These are phyloP conservation scores for Psylliodes chrysocephalus DNA, from an alignment of 2,888 invertebrate genomes.

Conservation along the genomic window DNA sequence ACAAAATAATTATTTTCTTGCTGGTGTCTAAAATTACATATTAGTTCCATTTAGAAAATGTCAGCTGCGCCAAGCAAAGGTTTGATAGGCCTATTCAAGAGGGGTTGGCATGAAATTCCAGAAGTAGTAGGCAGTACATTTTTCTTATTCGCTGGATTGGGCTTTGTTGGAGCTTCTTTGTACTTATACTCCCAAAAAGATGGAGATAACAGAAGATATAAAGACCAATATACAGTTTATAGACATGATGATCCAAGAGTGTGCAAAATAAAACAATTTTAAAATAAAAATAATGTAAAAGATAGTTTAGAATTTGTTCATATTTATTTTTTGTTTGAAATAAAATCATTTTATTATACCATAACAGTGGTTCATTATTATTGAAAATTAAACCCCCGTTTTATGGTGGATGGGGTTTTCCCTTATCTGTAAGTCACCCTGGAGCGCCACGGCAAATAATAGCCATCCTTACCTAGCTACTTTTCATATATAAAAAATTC, in stretches of 20 bases:
- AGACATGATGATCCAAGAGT: slow-evolving; percentile 74
- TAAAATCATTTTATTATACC: too few relatives aligned
- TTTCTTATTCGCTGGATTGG: slow-evolving; percentile 69
- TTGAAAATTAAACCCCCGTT: too few relatives aligned
- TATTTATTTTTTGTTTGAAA: too few relatives aligned
- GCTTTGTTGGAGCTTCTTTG: slow-evolving; percentile 66
- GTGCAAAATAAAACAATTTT: slow-evolving; percentile 61
- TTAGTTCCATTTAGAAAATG: slow-evolving; percentile 21
- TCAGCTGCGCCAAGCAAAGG: slow-evolving; percentile 47
- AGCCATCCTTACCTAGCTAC: too few relatives aligned
- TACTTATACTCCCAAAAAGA: slow-evolving; percentile 62
- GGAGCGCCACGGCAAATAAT: too few relatives aligned
- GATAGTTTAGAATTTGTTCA: neutral
- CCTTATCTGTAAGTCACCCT: too few relatives aligned
- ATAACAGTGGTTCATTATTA: too few relatives aligned
- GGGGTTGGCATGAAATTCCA: slow-evolving; percentile 76
- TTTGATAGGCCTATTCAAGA: slow-evolving; percentile 60
- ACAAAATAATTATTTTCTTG: too few relatives aligned
- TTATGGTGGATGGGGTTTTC: too few relatives aligned
- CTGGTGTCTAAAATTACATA: neutral
- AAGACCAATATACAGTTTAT: slow-evolving; percentile 71
- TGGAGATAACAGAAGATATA: slow-evolving; percentile 76
- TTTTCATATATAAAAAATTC: too few relatives aligned
- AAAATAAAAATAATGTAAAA: neutral
- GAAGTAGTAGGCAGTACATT: slow-evolving; percentile 73